Evolutionary conservation across 2,797 vertebrate genomes (phyloP).

Genomic region (Acipenser ruthenus): DNA sequence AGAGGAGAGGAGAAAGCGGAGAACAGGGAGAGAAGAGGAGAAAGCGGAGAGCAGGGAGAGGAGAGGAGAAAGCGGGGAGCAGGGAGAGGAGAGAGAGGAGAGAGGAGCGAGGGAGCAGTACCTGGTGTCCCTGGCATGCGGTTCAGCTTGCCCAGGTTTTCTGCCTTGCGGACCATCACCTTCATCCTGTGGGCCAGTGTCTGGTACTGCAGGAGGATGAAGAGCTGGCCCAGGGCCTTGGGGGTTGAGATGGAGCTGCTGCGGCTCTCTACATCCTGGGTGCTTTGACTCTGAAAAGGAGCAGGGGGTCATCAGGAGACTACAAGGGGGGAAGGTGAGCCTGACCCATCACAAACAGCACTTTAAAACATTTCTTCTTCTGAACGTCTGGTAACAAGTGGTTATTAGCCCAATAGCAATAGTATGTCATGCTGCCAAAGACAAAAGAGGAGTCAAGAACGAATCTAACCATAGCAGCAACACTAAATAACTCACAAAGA

Average conservation of each 20-base stretch:
- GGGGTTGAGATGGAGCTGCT: slow-evolving; percentile 27
- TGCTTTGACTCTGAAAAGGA: slow-evolving; percentile 56
- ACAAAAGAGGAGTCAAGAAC: no score
- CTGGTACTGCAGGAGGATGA: slow-evolving; percentile 73
- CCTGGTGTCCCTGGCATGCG: slow-evolving; percentile 67
- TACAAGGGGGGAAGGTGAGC: not conserved
- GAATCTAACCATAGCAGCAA: no score
- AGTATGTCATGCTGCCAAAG: no score
- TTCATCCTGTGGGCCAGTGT: slow-evolving; percentile 63
- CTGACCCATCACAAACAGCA: not conserved
- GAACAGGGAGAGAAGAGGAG: no score
- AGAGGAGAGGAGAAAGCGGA: no score
- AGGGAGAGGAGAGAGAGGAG: not conserved
- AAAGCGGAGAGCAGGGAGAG: no score
- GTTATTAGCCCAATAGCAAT: no score
- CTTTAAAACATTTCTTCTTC: no score
- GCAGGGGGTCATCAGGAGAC: not conserved
- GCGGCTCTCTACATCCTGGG: slow-evolving; percentile 46
- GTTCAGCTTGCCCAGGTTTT: slow-evolving; percentile 59
- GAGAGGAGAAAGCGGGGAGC: no score
- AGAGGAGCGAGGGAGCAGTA: slow-evolving; percentile 26
- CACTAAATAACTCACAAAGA: no score
- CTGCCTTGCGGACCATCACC: slow-evolving; percentile 70
- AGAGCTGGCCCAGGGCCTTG: slow-evolving; percentile 55
- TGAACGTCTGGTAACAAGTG: no score